These are phyloP conservation scores for Fistularia commersonii DNA, from an alignment of 2,797 vertebrate genomes.

Conservation along the genomic window DNA sequence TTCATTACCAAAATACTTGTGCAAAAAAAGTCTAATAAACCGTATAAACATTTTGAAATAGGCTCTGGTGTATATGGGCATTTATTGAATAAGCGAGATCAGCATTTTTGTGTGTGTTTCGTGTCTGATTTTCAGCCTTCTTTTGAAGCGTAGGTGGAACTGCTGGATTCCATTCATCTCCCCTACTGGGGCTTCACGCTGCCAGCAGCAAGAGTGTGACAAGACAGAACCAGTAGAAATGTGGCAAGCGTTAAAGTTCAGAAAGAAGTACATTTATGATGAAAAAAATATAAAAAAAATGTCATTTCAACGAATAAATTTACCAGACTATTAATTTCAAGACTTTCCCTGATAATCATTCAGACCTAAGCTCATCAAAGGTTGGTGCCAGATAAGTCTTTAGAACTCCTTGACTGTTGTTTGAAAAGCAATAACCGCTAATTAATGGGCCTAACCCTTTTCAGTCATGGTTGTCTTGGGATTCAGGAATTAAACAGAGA, in stretches of 20 bases:
- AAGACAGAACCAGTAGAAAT: slow-evolving; percentile 25
- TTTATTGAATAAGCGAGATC: slow-evolving; percentile 17
- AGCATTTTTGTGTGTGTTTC: slow-evolving; percentile 21
- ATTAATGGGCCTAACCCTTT: slow-evolving; percentile 33
- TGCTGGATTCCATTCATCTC: slow-evolving; percentile 32
- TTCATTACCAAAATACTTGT: no score
- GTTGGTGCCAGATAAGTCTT: slow-evolving; percentile 4
- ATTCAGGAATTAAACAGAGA: slow-evolving; percentile 37
- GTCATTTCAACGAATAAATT: not conserved
- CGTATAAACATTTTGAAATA: slow-evolving; percentile 8
- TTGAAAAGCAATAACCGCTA: slow-evolving; percentile 12
- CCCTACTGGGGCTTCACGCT: slow-evolving; percentile 30
- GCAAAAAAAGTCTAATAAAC: not conserved
- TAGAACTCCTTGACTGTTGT: slow-evolving; percentile 5
- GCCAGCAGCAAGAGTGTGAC: slow-evolving; percentile 22
- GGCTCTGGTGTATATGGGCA: slow-evolving; percentile 13
- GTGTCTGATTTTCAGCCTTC: slow-evolving; percentile 30
- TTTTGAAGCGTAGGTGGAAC: slow-evolving; percentile 30
- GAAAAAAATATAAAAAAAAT: slow-evolving; percentile 24
- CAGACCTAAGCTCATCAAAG: slow-evolving; percentile 4
- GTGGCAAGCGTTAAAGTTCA: slow-evolving; percentile 31
- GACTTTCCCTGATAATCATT: no score
- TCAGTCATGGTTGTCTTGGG: slow-evolving; percentile 29
- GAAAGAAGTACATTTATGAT: slow-evolving; percentile 23
- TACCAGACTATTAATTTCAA: no score